phyloP scores from a whole-genome alignment of 2,888 invertebrate genomes.

The Parelbella ahira region DNA sequence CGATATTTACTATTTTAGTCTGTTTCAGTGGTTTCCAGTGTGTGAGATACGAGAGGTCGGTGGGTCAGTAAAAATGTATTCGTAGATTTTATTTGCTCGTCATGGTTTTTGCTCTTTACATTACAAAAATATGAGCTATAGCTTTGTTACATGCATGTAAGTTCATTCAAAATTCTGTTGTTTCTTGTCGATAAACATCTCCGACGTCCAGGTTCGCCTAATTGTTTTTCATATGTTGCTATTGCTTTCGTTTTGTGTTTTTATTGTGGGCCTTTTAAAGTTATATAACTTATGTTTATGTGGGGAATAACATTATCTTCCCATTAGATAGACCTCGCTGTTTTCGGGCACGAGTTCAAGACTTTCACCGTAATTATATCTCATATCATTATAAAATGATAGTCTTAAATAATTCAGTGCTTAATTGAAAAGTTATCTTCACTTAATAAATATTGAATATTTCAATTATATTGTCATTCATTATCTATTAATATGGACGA shows the following conservation, averaged over 20 bases:
- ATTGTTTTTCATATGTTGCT: conserved; percentile 16
- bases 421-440: too few relatives aligned
- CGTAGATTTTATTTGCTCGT: conserved; percentile 53
- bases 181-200: conserved; percentile 24
- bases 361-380: too few relatives aligned
- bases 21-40: conserved; percentile 10
- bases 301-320: neutral
- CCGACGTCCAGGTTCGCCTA: conserved; percentile 9
- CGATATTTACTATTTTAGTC: too few relatives aligned
- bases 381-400: too few relatives aligned
- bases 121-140: conserved; percentile 46
- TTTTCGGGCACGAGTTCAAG: too few relatives aligned
- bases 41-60: conserved; percentile 50
- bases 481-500: too few relatives aligned
- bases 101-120: conserved; percentile 72
- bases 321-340: conserved; percentile 1
- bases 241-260: conserved; percentile 26
- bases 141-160: conserved; percentile 61
- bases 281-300: conserved; percentile 27
- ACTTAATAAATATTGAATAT: too few relatives aligned
- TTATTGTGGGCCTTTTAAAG: conserved; percentile 14
- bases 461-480: too few relatives aligned
- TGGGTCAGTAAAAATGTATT: conserved; percentile 61
- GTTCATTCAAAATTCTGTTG: conserved; percentile 36
- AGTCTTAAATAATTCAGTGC: too few relatives aligned